These are phyloP conservation scores for Henricia sp. DNA, from an alignment of 53 echinoderm and acorn worm genomes.

Conservation along the genomic window DNA sequence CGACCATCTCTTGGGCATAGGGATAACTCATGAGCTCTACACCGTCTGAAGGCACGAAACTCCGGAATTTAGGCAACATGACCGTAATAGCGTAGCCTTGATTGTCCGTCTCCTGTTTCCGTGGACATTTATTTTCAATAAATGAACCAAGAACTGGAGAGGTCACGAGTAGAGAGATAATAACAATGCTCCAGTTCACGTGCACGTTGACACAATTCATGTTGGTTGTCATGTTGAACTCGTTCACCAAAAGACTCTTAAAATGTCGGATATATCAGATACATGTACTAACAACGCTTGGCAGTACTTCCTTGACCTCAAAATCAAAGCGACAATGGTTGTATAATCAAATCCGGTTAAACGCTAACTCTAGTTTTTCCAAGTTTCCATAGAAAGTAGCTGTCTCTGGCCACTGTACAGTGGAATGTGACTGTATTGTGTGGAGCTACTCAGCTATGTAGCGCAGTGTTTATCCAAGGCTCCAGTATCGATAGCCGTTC, in stretches of 20 bases:
- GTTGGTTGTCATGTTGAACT: constrained; percentile 13
- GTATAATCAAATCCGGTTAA: neutral
- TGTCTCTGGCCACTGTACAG: neutral
- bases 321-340: neutral
- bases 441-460: neutral
- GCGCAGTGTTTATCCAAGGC: neutral
- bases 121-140: neutral
- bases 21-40: constrained; percentile 56
- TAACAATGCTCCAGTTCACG: neutral
- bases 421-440: neutral
- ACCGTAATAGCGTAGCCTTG: neutral
- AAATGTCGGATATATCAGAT: no score
- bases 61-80: constrained; percentile 5
- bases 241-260: no score
- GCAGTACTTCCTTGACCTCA: neutral
- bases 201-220: neutral
- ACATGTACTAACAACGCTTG: neutral
- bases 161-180: neutral
- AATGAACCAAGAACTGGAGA: neutral
- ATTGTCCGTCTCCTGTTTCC: neutral
- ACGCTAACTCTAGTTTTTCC: neutral
- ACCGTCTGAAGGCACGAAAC: neutral
- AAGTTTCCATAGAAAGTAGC: neutral
- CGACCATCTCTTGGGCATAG: constrained; percentile 80
- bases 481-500: neutral